These are phyloP conservation scores for Mormoops blainvillei DNA, from an alignment of 2,113 vertebrate genomes.

Conservation along the genomic window DNA sequence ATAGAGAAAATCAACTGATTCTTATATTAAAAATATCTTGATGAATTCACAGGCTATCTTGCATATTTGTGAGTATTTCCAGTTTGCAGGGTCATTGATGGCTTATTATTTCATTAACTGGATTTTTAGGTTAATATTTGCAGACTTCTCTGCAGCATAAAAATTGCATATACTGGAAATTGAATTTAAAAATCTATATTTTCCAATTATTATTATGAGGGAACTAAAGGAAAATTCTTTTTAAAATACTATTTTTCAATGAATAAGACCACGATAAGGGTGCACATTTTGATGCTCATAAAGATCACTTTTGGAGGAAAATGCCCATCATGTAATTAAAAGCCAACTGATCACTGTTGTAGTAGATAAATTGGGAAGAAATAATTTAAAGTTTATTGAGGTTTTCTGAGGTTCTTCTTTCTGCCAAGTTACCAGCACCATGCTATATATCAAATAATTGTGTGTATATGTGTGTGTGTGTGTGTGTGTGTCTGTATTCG, in stretches of 20 bases:
- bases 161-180: background rate
- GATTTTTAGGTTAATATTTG: background rate
- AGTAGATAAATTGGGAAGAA: background rate
- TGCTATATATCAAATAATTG: background rate
- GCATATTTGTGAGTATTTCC: slow-evolving; percentile 41
- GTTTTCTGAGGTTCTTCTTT: background rate
- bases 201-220: background rate
- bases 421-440: background rate
- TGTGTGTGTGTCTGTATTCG: too few relatives aligned
- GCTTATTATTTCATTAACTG: slow-evolving; percentile 54
- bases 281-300: background rate
- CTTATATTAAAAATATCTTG: slow-evolving; percentile 1
- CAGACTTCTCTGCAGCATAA: background rate
- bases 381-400: background rate
- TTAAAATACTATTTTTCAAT: background rate
- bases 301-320: background rate
- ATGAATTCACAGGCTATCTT: slow-evolving; percentile 26
- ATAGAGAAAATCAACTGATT: background rate
- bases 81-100: slow-evolving; percentile 61
- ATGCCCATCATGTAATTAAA: background rate
- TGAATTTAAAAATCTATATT: background rate
- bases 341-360: background rate
- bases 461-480: too few relatives aligned
- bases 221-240: background rate
- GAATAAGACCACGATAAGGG: background rate